Evolutionary conservation across 1,140 invertebrate genomes (phyloP), one percentile per base, ranked within the genome.

Genomic region (Copidosoma floridanum): DNA sequence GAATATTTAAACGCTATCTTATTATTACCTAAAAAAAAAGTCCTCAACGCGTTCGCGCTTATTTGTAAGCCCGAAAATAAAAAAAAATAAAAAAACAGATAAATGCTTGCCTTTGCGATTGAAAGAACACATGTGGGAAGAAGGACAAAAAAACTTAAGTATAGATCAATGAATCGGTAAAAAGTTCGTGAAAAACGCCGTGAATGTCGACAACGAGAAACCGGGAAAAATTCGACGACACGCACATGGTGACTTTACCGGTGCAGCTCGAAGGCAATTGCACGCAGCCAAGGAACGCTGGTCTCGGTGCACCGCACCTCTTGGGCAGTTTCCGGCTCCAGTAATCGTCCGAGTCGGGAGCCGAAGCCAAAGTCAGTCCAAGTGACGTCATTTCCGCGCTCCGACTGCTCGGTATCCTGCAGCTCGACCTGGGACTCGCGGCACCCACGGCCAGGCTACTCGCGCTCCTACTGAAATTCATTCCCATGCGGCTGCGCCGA

Each of bases 221-320:
- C 60, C 77, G 78, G 16, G 65, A 65, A 56, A 80, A 81, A 63
- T 81, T 74, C 4, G 65, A 18, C 0, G 78, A 80, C 16, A 78
- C 69, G 46, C 66, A 75, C 53, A 78, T 52, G 44, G 76, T 80
- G 53, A 79, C 54, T 44, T 78, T 78, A 11, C 65, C 61, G 6
- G 65, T 63, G 21, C 64, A 71, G n/a, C 57, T 73, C 0, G 68
- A 67, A 38, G 77, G 69, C 27, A 78, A 56, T 40, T 72, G 70
- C 2, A 79, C 61, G 16, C 73, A 50, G 21, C 65, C 61, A 40
- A 81, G 44, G 14, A 81, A 57, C 27, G 68, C 72, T 35, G 72
- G 69, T n/a, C 57, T 62, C 20, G 68, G 54, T 0, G 16, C 12
- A 12, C 55, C 29, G 24, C 10, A 40, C 18, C 43, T 72, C 32